These are phyloP conservation scores for Ceratotherium simum DNA, from an alignment of 2,113 vertebrate species.

Conservation along the genomic window DNA sequence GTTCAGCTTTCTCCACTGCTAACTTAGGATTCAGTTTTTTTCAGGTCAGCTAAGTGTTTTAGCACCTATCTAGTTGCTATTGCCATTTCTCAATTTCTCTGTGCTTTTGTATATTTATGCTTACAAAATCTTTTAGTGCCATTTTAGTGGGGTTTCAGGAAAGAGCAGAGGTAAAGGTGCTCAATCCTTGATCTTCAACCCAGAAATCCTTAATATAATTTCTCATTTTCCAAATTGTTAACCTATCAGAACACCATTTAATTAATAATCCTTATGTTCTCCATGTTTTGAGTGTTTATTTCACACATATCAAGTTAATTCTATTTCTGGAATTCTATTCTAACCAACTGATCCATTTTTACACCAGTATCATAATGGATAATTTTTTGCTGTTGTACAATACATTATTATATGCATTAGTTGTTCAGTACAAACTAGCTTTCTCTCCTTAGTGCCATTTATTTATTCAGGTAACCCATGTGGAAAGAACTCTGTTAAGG, in stretches of 20 bases:
- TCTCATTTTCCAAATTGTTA: background rate
- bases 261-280: background rate
- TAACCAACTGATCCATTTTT: background rate
- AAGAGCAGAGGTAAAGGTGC: background rate
- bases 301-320: background rate
- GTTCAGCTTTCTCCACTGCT: background rate
- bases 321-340: conserved; percentile 19
- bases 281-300: background rate
- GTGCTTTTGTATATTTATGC: background rate
- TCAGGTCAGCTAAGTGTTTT: background rate
- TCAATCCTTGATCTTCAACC: background rate
- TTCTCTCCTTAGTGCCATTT: background rate
- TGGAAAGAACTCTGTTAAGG: conserved; percentile 27
- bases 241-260: background rate
- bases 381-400: background rate
- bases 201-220: conserved; percentile 22
- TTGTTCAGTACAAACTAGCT: background rate
- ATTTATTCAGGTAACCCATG: background rate
- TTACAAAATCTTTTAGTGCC: background rate
- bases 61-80: background rate
- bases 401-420: background rate
- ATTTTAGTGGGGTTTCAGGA: background rate
- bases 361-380: background rate
- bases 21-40: background rate
- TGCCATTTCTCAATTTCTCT: conserved; percentile 6